Evolutionary conservation across 2,888 invertebrate species (phyloP), one percentile per base, ranked within the genome.

Genomic region (Chorisops tibialis): DNA sequence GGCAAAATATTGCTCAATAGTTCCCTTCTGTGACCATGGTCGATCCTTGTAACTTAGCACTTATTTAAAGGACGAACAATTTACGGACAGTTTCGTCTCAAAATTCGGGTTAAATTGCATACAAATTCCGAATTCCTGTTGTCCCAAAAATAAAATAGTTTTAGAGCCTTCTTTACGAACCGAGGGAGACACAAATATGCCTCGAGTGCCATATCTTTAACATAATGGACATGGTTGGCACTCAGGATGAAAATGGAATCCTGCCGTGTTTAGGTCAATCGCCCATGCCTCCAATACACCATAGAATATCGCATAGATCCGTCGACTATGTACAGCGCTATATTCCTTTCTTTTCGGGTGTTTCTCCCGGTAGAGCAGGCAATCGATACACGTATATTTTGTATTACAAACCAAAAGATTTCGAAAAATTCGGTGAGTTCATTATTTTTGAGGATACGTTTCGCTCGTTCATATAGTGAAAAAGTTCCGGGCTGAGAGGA

Each of bases 201-300:
- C 56, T 45, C 56, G 56, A 56, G 56, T 56, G 56, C 43, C 56
- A 56, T 56, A 56, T 56, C 56, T 56, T 56, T 43, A 43, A 24
- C 35, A 56, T 56, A 56, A 56, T 56, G 56, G 43, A 56, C 45
- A 56, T 56, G 56, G 56, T 45, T 56, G 56, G 56, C 30, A 56
- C 56, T 56, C 56, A 56, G 56, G 24, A 30, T 45, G 43, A 24
- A 45, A 56, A 43, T 56, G 45, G 43, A 43, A 56, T 56, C 56
- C 56, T 56, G 56, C 56, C 56, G 56, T 56, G 56, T 56, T 45
- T 45, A 43, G 56, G 56, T 56, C 56, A 56, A 56, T 56, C 56
- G 43, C 56, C 56, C 30, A 35, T 43, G 22, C 56, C 30, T 5
- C 30, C 30, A 30, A 30, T 30, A 30, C 30, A 30, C 30, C n/a